Evolutionary conservation across 1,140 invertebrate species (phyloP).

Genomic region (Notospermus geniculatus): DNA sequence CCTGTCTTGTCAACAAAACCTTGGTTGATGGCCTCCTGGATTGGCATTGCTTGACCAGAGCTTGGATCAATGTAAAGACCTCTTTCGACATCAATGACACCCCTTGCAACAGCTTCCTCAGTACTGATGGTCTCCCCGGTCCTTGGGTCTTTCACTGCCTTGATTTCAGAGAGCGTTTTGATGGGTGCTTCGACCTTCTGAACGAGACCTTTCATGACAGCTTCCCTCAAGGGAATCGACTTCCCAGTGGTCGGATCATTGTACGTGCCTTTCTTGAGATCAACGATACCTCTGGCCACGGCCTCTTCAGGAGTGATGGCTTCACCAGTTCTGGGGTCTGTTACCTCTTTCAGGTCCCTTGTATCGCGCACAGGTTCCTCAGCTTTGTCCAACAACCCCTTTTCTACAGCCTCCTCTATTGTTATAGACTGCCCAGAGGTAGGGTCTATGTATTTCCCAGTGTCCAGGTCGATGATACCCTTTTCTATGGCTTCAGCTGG

Average conservation of each 20-base stretch:
- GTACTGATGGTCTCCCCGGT: conserved; percentile 80
- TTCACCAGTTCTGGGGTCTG: conserved; percentile 18
- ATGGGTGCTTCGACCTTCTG: neutral
- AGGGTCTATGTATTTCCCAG: neutral
- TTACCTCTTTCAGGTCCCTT: neutral
- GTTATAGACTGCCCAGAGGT: conserved; percentile 20
- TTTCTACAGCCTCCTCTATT: conserved; percentile 38
- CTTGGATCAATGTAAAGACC: conserved; percentile 77
- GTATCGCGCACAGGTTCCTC: conserved; percentile 62
- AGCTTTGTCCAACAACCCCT: conserved; percentile 66
- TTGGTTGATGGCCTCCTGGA: conserved; percentile 80
- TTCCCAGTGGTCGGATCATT: conserved; percentile 67
- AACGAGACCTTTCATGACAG: conserved; percentile 66
- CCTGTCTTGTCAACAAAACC: conserved; percentile 58
- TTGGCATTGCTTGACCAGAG: conserved; percentile 71
- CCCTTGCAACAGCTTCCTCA: conserved; percentile 75
- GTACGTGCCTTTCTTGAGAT: conserved; percentile 60
- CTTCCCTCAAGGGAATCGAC: conserved; percentile 64
- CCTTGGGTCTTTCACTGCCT: conserved; percentile 69
- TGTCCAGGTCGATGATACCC: neutral
- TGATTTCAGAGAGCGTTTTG: neutral
- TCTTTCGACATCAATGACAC: conserved; percentile 70
- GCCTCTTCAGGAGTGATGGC: conserved; percentile 68
- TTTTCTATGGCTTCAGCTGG: conserved; percentile 33
- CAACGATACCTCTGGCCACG: conserved; percentile 53